Percentiles rank a stretch among this genome's conserved stretches.
phyloP scores from a whole-genome alignment of 2,113 vertebrate species.

The Tachysurus fulvidraco region DNA sequence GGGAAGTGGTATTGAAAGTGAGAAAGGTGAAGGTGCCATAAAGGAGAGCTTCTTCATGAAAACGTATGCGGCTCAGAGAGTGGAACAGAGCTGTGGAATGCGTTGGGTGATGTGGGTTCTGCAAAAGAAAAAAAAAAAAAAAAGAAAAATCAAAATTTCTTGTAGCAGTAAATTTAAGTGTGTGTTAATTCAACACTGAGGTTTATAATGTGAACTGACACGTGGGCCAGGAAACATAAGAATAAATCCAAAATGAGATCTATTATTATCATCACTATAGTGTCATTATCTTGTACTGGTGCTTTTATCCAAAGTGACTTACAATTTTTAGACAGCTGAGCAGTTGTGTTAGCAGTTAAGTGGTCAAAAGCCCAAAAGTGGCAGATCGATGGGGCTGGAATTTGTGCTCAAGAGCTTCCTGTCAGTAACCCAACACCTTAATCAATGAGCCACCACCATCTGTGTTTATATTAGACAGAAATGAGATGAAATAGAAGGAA shows the following conservation, averaged over 20 bases:
- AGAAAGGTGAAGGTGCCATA: slow-evolving; percentile 69
- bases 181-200: not conserved
- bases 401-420: not conserved
- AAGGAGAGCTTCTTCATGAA: slow-evolving; percentile 70
- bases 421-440: slow-evolving; percentile 18
- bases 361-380: not conserved
- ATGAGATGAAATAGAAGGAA: not conserved
- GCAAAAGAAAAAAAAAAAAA: not conserved
- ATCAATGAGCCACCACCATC: not conserved
- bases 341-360: not conserved
- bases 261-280: too few relatives aligned
- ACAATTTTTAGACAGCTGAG: not conserved
- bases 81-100: slow-evolving; percentile 57
- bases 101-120: not conserved
- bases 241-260: not conserved
- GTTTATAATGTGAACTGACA: not conserved
- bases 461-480: not conserved
- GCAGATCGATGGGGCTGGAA: not conserved
- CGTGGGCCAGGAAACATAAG: not conserved
- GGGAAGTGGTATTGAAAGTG: slow-evolving; percentile 59
- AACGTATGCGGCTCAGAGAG: slow-evolving; percentile 65
- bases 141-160: not conserved
- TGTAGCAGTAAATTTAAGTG: not conserved
- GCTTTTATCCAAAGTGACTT: not conserved
- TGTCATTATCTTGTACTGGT: not conserved